Evolutionary conservation across 2,113 vertebrate genomes (phyloP), one percentile per base, ranked within the genome.

Genomic region (Porphyrio hochstetteri): DNA sequence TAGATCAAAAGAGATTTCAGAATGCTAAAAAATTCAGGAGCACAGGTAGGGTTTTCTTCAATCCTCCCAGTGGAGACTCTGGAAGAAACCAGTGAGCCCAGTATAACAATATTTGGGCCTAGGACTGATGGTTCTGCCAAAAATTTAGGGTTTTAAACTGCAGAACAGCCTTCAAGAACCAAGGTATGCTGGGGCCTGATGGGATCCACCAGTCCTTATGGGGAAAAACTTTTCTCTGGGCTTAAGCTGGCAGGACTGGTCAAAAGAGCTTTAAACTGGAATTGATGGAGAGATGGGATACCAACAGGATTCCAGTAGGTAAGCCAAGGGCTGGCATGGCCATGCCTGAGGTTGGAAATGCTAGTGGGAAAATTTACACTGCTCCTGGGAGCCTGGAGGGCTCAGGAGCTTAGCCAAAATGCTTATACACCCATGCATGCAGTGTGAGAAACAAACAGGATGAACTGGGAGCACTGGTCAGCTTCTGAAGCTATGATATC

Each of bases 241-340:
- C 0, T 0, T 28, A 50, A 63, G 7, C 10, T 64, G 23, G 4
- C 4, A 5, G 21, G 35, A 52, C 16, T 50, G 16, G 38, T 33
- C 5, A 4, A 48, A 42, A 76, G 14, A 36, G 3, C 42, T 35
- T 76, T 76, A 60, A 76, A 35, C 33, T 60, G 48, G 11, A 61
- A 38, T 48, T 4, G 7, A 7, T 46, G 10, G 11, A 12, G 18
- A 29, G 33, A 78, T 21, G 9, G 8, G 11, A 23, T 61, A 48
- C n/a, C 27, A 61, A 61, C 42, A 77, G 19, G 33, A 48, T 16
- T 61, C 27, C 8, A 36, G n/a, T 2, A 21, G n/a, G 42, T 36
- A 48, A 61, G 15, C n/a, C n/a, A 24, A 50, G 8, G 28, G 14
- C 48, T 61, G 27, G 11, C 33, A 59, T 21, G 55, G 5, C 18